Conservation (phyloP, 2,797 vertebrate genomes). For the Myiothlypis chrysogaster region DNA sequence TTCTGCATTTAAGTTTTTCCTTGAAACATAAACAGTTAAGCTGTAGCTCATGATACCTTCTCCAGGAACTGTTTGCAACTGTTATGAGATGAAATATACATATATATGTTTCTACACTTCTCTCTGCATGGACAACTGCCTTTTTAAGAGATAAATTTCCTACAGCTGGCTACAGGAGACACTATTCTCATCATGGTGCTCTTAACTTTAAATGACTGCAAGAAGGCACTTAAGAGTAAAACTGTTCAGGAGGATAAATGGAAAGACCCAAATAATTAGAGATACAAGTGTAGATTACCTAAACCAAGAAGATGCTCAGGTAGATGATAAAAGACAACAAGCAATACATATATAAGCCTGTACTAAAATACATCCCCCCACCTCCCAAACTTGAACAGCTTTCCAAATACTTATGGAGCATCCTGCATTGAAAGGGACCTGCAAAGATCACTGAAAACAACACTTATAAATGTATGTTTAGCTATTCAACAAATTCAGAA, state of each 20-base stretch:
- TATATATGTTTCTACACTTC: neutral
- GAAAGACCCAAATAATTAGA: neutral
- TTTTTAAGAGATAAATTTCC: neutral
- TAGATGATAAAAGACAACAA: neutral
- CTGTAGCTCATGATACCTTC: neutral
- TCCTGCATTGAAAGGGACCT: rapidly evolving
- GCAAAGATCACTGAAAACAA: neutral
- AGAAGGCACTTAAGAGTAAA: neutral
- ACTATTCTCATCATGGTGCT: neutral
- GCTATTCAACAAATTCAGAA: neutral
- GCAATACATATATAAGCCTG: neutral
- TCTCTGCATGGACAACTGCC: neutral
- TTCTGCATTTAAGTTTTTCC: neutral
- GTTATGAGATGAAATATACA: neutral
- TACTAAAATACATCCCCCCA: neutral
- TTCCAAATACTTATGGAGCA: neutral
- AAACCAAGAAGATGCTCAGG: neutral
- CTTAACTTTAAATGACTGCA: neutral
- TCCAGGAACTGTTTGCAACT: neutral
- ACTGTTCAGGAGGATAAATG: neutral
- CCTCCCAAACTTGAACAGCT: neutral
- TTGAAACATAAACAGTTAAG: neutral
- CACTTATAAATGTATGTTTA: neutral
- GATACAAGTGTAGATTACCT: neutral
- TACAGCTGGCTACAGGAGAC: neutral